Evolutionary conservation across 2,113 vertebrate species (phyloP), one percentile per base, ranked within the genome.

Genomic region (Hystrix cristata): DNA sequence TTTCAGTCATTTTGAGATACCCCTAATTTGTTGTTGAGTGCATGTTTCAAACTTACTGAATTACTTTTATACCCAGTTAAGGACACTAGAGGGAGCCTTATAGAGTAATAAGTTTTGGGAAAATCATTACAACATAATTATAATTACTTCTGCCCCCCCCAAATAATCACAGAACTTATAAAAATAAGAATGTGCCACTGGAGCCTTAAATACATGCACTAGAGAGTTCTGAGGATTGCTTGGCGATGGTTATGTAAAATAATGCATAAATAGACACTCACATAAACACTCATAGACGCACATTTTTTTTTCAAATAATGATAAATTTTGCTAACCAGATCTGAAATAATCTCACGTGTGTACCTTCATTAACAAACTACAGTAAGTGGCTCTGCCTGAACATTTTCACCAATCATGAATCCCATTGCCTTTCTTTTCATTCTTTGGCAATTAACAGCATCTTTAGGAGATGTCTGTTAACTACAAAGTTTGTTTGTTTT

Each of bases 21-120:
- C 0, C 79, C 21, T 79, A 93, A 84, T 53, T 90, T 51, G 38
- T 10, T 82, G 7, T 13, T 74, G 10, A 89, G 80, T 46, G 34
- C 15, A 59, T 69, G 27, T 59, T 90, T 34, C 65, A 60, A 83
- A 48, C 8, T 9, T 13, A 55, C 29, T 69, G 2, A 23, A 38
- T 81, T 76, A 90, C 0, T 38, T 59, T 79, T 51, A 85, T 82
- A 31, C 12, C 2, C 19, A 34, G 27, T 95, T 84, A 93, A 76
- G 57, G 14, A 97, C 95, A 76, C 83, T 76, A 97, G 94, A 60
- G 96, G 94, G 80, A 95, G 83, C 69, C 34, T 91, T 57, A 89
- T 27, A 94, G 57, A 95, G n/a, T 21, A 74, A 53, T 21, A 48
- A 23, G 5, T 57, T 48, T 71, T 21, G 7, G 95, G 78, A 91